These are phyloP conservation scores for Myotis vivesi DNA, from an alignment of 2,797 vertebrate genomes.

Conservation along the genomic window DNA sequence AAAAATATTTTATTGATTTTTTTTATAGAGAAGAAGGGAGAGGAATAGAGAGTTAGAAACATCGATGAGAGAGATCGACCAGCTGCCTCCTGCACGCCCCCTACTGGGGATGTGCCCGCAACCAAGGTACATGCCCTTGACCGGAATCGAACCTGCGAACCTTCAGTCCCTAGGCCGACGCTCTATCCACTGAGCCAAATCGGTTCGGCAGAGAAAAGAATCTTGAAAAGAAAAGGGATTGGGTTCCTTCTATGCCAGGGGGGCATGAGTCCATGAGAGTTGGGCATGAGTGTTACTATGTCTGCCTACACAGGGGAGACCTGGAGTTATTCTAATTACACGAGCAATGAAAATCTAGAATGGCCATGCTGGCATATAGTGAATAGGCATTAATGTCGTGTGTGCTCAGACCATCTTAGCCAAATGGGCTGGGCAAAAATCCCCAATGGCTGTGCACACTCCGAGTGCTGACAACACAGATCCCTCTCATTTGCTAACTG, in stretches of 20 bases:
- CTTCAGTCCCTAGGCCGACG: no score
- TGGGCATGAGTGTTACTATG: background rate
- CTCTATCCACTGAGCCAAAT: no score
- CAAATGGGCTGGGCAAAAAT: background rate
- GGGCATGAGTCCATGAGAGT: background rate
- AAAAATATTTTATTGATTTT: no score
- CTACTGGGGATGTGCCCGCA: no score
- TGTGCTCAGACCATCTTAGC: background rate
- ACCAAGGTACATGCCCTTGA: no score
- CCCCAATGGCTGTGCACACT: background rate
- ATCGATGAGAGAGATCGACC: no score
- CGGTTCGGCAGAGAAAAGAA: background rate
- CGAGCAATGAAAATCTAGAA: background rate
- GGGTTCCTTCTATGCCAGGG: background rate
- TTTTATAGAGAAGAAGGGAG: no score
- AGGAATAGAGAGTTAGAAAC: no score
- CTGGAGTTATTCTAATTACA: background rate
- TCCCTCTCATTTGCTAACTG: background rate
- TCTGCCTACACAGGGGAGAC: background rate
- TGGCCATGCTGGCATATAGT: background rate
- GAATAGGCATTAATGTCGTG: background rate
- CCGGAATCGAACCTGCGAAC: no score
- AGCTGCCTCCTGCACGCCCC: no score
- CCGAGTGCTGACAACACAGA: background rate
- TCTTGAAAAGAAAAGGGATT: background rate